Percentiles rank a stretch among this genome's conserved stretches.
Conservation (phyloP, 2,113 vertebrate species). For the Neolamprologus devosi region DNA sequence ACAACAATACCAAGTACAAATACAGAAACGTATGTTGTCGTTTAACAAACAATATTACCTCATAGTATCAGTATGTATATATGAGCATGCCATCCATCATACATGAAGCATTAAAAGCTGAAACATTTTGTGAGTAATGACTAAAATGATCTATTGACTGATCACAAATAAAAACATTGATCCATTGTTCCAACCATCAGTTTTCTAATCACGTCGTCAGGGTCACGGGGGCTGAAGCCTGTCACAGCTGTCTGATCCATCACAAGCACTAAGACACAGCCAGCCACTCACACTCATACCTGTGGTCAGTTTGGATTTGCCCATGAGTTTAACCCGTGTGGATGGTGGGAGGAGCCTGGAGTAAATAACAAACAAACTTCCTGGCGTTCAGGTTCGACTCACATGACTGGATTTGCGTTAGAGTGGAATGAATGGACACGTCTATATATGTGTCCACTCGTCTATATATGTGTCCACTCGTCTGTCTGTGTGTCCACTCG, state of each 20-base stretch:
- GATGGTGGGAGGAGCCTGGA: not conserved
- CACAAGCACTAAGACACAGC: not conserved
- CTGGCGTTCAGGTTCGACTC: not conserved
- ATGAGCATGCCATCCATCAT: not conserved
- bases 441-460: not conserved
- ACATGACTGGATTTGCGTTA: not conserved
- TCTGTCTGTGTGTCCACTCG: too few relatives aligned
- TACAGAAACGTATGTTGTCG: not conserved
- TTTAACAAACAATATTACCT: not conserved
- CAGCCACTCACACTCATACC: not conserved
- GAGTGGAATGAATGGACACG: too few relatives aligned
- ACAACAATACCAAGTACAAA: not conserved
- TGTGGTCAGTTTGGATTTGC: not conserved
- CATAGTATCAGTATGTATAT: not conserved
- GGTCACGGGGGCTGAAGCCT: not conserved
- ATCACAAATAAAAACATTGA: not conserved
- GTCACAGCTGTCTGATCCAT: not conserved
- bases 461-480: too few relatives aligned
- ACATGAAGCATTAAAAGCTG: not conserved
- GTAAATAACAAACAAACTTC: not conserved
- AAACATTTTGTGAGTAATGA: not conserved
- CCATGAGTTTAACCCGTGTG: not conserved
- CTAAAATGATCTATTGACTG: not conserved
- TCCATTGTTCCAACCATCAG: not conserved
- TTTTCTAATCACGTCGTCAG: not conserved